Evolutionary conservation across 2,888 invertebrate genomes (phyloP).

Genomic region (Cabera pusaria): DNA sequence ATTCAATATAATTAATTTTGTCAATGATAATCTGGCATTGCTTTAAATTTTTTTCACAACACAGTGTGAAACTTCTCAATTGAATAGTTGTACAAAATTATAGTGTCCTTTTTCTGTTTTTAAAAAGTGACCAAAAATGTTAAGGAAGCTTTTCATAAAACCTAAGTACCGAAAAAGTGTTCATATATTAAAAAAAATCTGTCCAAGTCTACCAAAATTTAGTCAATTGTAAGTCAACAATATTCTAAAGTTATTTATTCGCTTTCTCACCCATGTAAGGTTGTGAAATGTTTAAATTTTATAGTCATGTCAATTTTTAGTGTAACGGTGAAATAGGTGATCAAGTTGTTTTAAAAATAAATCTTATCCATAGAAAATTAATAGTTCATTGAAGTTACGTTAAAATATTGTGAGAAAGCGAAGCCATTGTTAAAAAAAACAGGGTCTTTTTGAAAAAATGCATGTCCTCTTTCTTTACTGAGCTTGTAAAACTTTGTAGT

Average conservation of each 20-base stretch:
- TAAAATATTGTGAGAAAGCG: slow-evolving; percentile 7
- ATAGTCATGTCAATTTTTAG: slow-evolving; percentile 11
- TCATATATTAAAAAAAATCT: slow-evolving; percentile 17
- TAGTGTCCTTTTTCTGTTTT: slow-evolving; percentile 1
- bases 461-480: slow-evolving; percentile 11
- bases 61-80: too few species aligned
- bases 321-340: too few species aligned
- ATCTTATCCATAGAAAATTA: too few species aligned
- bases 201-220: slow-evolving; percentile 23
- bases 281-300: slow-evolving; percentile 16
- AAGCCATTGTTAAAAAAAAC: slow-evolving; percentile 12
- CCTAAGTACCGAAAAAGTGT: slow-evolving; percentile 27
- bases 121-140: slow-evolving; percentile 11
- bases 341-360: too few species aligned
- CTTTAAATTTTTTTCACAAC: too few species aligned
- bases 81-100: too few species aligned
- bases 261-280: slow-evolving; percentile 11
- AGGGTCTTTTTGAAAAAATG: slow-evolving; percentile 13
- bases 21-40: too few species aligned
- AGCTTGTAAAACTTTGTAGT: slow-evolving; percentile 14
- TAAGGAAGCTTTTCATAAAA: slow-evolving; percentile 16
- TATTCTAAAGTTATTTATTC: slow-evolving; percentile 19
- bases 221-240: slow-evolving; percentile 27
- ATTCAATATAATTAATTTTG: too few species aligned
- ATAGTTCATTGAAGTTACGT: background rate